Percentiles rank a stretch among this genome's conserved stretches.
phyloP scores from a whole-genome alignment of 2,113 vertebrate genomes.

The Synodontis membranacea region DNA sequence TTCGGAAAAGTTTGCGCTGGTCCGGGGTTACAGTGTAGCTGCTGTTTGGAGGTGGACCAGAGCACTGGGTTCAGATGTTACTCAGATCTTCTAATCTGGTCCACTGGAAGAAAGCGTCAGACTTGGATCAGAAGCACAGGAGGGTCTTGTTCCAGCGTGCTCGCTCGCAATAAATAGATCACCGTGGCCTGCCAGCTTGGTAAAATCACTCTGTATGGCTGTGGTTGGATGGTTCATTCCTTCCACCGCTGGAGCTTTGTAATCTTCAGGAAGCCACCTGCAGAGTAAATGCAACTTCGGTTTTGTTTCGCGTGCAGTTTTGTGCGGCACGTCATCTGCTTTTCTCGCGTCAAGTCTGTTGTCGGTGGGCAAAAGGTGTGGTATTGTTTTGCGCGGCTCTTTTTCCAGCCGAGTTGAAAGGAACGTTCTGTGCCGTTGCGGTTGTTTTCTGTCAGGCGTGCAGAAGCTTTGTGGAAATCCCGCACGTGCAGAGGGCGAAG shows the following conservation, averaged over 20 bases:
- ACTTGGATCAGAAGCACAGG: neutral
- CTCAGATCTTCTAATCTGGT: neutral
- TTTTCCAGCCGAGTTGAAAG: neutral
- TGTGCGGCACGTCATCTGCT: neutral
- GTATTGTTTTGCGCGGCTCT: neutral
- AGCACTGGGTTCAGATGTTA: neutral
- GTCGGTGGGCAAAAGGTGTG: neutral
- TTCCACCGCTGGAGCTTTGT: constrained; percentile 6
- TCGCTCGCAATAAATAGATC: constrained; percentile 40
- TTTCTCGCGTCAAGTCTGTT: neutral
- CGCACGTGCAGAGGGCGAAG: neutral
- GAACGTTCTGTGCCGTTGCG: neutral
- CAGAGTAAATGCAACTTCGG: neutral
- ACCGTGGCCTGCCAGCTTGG: constrained; percentile 15
- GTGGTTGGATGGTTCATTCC: neutral
- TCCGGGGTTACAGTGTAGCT: neutral
- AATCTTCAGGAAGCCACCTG: constrained; percentile 7
- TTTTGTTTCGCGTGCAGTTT: neutral
- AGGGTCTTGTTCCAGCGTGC: constrained; percentile 23
- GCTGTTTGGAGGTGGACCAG: neutral
- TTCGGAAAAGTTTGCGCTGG: neutral
- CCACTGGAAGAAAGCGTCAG: neutral
- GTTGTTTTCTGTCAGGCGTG: neutral
- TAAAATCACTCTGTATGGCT: neutral
- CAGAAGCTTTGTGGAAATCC: neutral